phyloP scores from a whole-genome alignment of 2,888 invertebrate genomes.

The Ceratothoa steindachneri region DNA sequence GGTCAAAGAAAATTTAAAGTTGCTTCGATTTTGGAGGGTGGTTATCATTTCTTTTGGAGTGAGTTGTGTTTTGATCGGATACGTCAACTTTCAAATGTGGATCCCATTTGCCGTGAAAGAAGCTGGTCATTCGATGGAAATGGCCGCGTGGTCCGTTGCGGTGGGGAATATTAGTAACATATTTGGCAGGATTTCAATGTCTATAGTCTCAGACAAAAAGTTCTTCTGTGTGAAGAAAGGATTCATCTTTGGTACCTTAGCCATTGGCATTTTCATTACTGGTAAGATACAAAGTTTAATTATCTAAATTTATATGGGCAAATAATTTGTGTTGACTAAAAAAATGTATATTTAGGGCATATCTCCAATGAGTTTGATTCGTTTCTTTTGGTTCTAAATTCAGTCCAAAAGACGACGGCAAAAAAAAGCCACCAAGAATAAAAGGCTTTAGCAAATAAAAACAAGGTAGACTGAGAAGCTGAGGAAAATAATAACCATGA shows the following conservation, averaged over 20 bases:
- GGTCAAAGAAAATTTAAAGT: not conserved
- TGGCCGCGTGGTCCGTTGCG: slow-evolving; percentile 27
- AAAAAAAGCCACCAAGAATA: no score
- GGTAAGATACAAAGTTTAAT: no score
- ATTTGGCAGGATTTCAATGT: slow-evolving; percentile 9
- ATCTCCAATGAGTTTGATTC: no score
- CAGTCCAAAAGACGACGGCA: no score
- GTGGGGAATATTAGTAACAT: slow-evolving; percentile 14
- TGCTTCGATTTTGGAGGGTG: slow-evolving; percentile 2
- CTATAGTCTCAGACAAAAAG: slow-evolving; percentile 18
- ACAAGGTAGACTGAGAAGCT: no score
- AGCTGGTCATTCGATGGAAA: slow-evolving; percentile 15
- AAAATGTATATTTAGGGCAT: no score
- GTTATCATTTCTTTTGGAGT: slow-evolving; percentile 6
- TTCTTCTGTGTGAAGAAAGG: slow-evolving; percentile 21
- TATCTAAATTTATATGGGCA: no score
- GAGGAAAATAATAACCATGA: no score
- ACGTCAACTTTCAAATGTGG: slow-evolving; percentile 18
- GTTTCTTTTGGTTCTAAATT: no score
- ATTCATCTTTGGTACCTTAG: slow-evolving; percentile 18
- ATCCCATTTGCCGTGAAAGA: slow-evolving; percentile 13
- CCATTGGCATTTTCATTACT: not conserved
- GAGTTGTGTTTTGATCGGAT: not conserved
- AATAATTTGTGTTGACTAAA: no score
- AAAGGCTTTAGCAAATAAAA: no score